phyloP scores from a whole-genome alignment of 37 sponge, comb jelly and placozoan species.

The Ianthella basta region DNA sequence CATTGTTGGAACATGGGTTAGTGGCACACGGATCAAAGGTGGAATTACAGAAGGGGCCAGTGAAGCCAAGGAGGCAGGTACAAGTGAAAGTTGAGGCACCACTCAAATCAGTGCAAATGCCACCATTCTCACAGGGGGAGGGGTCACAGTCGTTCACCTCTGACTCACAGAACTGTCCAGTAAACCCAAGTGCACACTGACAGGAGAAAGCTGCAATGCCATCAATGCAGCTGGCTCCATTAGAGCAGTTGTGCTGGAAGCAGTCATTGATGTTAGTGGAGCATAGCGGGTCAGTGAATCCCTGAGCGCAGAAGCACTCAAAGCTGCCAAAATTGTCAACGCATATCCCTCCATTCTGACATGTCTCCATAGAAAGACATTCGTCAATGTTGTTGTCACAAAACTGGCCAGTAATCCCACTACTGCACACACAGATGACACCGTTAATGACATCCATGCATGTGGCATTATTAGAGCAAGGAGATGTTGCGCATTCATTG shows the following conservation, averaged over 20 bases:
- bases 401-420: slow-evolving; percentile 50
- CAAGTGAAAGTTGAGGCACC: slow-evolving; percentile 37
- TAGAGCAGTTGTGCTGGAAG: slow-evolving; percentile 38
- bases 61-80: slow-evolving; percentile 46
- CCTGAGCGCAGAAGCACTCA: slow-evolving; percentile 51
- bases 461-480: slow-evolving; percentile 53
- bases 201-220: slow-evolving; percentile 31
- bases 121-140: slow-evolving; percentile 62
- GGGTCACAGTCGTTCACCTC: slow-evolving; percentile 28
- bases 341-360: slow-evolving; percentile 75
- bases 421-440: slow-evolving; percentile 51
- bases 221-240: slow-evolving; percentile 62
- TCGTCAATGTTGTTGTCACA: slow-evolving; percentile 35
- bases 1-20: slow-evolving; percentile 61
- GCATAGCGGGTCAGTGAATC: slow-evolving; percentile 67
- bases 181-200: slow-evolving; percentile 12
- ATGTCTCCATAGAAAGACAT: slow-evolving; percentile 28
- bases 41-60: slow-evolving; percentile 36
- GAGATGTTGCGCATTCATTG: slow-evolving; percentile 45
- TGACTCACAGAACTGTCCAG: slow-evolving; percentile 27
- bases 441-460: slow-evolving; percentile 40
- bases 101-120: slow-evolving; percentile 35
- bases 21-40: slow-evolving; percentile 29
- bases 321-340: slow-evolving; percentile 22
- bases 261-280: slow-evolving; percentile 67